A percentile compares a stretch with the other conserved stretches of the same genome.
These are phyloP conservation scores for Hycleus phaleratus DNA, from an alignment of 1,140 invertebrate genomes.

Conservation along the genomic window DNA sequence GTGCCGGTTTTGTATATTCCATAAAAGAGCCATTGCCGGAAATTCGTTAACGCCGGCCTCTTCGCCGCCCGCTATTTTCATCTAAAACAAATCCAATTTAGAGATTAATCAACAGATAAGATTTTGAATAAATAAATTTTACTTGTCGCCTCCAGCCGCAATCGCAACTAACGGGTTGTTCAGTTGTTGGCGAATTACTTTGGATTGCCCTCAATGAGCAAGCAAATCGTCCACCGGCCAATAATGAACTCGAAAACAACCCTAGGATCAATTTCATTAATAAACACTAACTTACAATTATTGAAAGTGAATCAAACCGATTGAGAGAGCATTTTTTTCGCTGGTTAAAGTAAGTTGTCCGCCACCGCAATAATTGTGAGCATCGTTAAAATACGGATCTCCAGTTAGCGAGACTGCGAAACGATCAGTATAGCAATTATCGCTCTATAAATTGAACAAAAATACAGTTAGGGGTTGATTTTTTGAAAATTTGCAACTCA, in stretches of 20 bases:
- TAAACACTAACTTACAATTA: neutral
- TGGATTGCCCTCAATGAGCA: conserved; percentile 42
- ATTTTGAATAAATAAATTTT: conserved; percentile 3
- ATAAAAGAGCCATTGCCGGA: conserved; percentile 55
- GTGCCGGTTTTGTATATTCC: conserved; percentile 39
- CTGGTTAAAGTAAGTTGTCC: conserved; percentile 43
- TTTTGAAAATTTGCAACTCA: conserved; percentile 32
- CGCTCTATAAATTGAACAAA: conserved; percentile 15
- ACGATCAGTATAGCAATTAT: conserved; percentile 40
- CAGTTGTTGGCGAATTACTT: conserved; percentile 4
- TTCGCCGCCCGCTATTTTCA: conserved; percentile 52
- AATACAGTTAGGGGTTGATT: neutral
- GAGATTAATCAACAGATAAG: neutral
- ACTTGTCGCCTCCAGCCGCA: conserved; percentile 53
- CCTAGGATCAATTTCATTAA: conserved; percentile 29
- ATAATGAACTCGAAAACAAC: conserved; percentile 35
- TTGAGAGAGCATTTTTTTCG: conserved; percentile 37
- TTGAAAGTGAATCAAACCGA: conserved; percentile 37
- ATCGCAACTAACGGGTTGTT: conserved; percentile 35
- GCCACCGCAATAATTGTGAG: conserved; percentile 48
- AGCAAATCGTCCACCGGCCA: conserved; percentile 43
- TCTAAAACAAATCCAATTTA: conserved; percentile 7
- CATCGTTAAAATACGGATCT: conserved; percentile 38
- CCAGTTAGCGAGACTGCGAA: conserved; percentile 45
- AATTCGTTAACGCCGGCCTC: conserved; percentile 55